These are phyloP conservation scores for Monopterus albus DNA, from an alignment of 2,113 vertebrate genomes.

Conservation along the genomic window DNA sequence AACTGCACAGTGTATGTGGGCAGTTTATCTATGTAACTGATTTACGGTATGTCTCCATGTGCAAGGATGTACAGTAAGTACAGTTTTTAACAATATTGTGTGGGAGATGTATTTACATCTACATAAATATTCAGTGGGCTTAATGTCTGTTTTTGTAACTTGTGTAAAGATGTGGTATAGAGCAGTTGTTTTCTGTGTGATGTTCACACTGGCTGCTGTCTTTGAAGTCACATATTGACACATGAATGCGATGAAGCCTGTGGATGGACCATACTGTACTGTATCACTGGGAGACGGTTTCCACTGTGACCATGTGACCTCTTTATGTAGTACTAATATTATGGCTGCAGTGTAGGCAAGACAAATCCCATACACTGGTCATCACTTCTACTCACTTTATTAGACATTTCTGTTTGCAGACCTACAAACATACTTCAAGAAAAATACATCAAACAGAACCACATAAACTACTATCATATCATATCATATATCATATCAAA, in stretches of 20 bases:
- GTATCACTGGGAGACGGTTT: constrained; percentile 17
- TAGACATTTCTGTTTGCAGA: too few relatives aligned
- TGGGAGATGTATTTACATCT: background rate
- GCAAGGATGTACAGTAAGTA: too few relatives aligned
- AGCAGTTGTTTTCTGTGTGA: too few relatives aligned
- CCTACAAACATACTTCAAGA: too few relatives aligned
- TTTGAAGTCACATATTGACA: constrained; percentile 32
- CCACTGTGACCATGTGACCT: constrained; percentile 26
- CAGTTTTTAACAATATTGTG: too few relatives aligned
- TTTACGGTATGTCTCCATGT: constrained; percentile 40
- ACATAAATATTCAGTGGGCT: constrained; percentile 9
- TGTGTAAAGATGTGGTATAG: constrained; percentile 1
- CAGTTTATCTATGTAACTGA: constrained; percentile 41
- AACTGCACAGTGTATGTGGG: constrained; percentile 8
- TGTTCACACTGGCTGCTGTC: background rate
- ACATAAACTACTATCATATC: too few relatives aligned
- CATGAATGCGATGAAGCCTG: constrained; percentile 18
- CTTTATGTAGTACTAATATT: too few relatives aligned
- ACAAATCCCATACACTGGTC: too few relatives aligned
- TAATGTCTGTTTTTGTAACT: constrained; percentile 3
- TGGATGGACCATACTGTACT: constrained; percentile 16
- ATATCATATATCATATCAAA: too few relatives aligned
- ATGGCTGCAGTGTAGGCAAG: too few relatives aligned
- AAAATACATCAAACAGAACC: too few relatives aligned
- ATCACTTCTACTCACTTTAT: too few relatives aligned